Evolutionary conservation across 2,797 vertebrate genomes (phyloP).

Genomic region (Phataginus tricuspis): DNA sequence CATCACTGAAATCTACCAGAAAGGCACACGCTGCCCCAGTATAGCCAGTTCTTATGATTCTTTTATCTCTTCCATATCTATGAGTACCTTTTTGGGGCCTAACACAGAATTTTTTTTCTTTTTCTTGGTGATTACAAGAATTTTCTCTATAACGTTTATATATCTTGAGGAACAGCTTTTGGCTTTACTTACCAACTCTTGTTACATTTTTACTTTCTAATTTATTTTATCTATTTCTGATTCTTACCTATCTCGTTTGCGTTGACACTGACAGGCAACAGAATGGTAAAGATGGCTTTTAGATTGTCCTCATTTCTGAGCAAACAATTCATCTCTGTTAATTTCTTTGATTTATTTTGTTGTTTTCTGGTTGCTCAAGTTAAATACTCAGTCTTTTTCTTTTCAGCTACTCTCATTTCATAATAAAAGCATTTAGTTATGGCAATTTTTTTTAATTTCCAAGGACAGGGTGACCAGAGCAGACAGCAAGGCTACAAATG

Average conservation of each 20-base stretch:
- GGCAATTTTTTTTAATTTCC: conserved; percentile 44
- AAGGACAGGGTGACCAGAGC: not conserved
- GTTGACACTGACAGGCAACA: not conserved
- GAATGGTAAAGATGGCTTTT: not conserved
- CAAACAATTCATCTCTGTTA: not conserved
- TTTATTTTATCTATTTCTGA: not conserved
- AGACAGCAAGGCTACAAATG: not conserved
- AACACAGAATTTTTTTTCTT: not conserved
- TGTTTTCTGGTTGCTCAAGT: conserved; percentile 20
- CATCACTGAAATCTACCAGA: not conserved
- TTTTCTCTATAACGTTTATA: not conserved
- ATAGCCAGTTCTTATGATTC: not conserved
- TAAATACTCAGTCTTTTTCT: conserved; percentile 5
- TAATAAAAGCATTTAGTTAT: conserved; percentile 7
- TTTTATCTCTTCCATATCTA: not conserved
- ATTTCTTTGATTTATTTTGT: conserved; percentile 19
- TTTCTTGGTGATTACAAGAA: not conserved
- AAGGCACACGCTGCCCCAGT: not conserved
- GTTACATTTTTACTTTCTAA: conserved; percentile 15
- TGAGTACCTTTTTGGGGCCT: not conserved
- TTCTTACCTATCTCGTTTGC: not conserved
- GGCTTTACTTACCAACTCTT: not conserved
- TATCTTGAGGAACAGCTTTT: not conserved
- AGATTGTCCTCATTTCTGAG: not conserved
- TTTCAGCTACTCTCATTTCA: conserved; percentile 9